Percentiles rank a stretch among this genome's conserved stretches.
Conservation (phyloP, 2,797 vertebrate species). For the Craterocephalus amniculus region DNA sequence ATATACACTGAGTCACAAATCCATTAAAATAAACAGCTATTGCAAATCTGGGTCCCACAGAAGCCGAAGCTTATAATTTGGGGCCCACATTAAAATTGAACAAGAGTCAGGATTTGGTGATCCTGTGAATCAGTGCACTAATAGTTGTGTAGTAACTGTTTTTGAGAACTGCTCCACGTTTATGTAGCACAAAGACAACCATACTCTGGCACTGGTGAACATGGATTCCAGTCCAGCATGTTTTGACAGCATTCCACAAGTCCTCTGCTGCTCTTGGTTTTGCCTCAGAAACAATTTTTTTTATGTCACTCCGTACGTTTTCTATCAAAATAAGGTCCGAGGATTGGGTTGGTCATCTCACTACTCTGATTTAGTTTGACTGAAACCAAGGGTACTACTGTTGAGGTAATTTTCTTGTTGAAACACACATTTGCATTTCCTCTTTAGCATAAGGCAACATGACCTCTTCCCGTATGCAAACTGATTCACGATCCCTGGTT, state of each 20-base stretch:
- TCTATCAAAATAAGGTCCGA: neutral
- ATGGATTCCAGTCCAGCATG: slow-evolving; percentile 24
- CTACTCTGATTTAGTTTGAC: slow-evolving; percentile 14
- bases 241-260: slow-evolving; percentile 7
- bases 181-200: slow-evolving; percentile 6
- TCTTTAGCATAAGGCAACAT: neutral
- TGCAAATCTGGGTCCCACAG: too few species aligned
- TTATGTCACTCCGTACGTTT: neutral
- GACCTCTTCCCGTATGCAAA: neutral
- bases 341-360: neutral
- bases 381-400: slow-evolving; percentile 27
- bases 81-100: neutral
- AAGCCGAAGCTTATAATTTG: too few species aligned
- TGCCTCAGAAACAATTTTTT: slow-evolving; percentile 17
- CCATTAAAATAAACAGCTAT: too few species aligned
- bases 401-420: neutral
- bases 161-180: slow-evolving; percentile 8
- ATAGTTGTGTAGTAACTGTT: neutral
- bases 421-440: slow-evolving; percentile 4
- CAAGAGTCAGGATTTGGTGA: neutral
- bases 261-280: slow-evolving; percentile 19
- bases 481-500: neutral
- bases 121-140: slow-evolving; percentile 2
- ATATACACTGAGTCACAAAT: too few species aligned
- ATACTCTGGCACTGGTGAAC: slow-evolving; percentile 28